A percentile compares a stretch with the other conserved stretches of the same genome.
Evolutionary conservation across 1,140 invertebrate genomes (phyloP).

Genomic region (Oreohelix idahoensis): DNA sequence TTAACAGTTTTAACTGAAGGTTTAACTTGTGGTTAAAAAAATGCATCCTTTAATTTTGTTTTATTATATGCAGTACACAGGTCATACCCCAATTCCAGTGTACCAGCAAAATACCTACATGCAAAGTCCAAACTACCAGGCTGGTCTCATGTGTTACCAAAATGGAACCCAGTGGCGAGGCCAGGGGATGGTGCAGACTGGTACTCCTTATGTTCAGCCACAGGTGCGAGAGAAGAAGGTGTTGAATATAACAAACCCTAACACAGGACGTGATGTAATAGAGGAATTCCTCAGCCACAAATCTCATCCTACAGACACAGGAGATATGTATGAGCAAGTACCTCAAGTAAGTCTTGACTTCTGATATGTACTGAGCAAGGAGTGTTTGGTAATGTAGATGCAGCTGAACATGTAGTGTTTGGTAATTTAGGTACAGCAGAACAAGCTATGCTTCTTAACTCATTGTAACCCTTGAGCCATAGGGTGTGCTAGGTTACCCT

Average conservation of each 20-base stretch:
- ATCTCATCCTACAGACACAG: neutral
- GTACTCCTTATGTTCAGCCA: neutral
- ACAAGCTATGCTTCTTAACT: no score
- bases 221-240: neutral
- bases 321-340: conserved; percentile 2
- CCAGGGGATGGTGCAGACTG: neutral
- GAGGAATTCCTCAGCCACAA: neutral
- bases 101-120: neutral
- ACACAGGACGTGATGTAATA: conserved; percentile 15
- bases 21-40: no score
- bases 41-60: neutral
- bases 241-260: conserved; percentile 5
- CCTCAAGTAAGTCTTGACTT: neutral
- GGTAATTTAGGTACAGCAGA: no score
- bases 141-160: neutral
- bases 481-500: no score
- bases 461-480: no score
- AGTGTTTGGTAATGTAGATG: no score
- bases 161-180: conserved; percentile 8
- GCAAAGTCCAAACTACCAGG: neutral
- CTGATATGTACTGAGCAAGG: no score
- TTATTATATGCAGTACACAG: neutral
- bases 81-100: neutral
- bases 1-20: no score
- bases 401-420: no score